phyloP scores from a whole-genome alignment of 2,888 invertebrate species.

The Amiota minor region DNA sequence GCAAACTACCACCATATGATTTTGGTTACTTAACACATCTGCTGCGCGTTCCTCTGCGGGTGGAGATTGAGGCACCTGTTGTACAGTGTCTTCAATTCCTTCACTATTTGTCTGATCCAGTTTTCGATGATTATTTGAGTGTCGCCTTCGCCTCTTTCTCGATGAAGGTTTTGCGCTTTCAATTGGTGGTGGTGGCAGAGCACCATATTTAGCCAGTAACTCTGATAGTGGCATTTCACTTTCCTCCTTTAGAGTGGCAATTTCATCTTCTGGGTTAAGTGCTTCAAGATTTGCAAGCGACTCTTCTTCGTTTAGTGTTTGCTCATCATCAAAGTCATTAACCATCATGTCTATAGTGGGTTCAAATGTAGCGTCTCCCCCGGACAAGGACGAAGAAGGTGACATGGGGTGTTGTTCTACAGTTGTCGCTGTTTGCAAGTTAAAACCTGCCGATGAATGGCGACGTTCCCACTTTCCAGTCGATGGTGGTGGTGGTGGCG shows the following conservation, averaged over 20 bases:
- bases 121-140: constrained; percentile 49
- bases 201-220: constrained; percentile 91
- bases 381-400: constrained; percentile 65
- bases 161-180: constrained; percentile 30
- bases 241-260: constrained; percentile 90
- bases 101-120: constrained; percentile 33
- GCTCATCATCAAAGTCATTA: constrained; percentile 97
- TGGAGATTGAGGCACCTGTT: not conserved
- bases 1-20: constrained; percentile 11
- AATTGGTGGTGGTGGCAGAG: constrained; percentile 73
- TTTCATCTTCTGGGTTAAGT: constrained; percentile 89
- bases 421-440: constrained; percentile 8
- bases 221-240: constrained; percentile 97
- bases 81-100: constrained; percentile 28
- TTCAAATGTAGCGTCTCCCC: constrained; percentile 81
- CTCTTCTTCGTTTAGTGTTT: constrained; percentile 97
- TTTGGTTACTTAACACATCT: constrained; percentile 38
- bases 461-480: constrained; percentile 50
- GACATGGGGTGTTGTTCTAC: constrained; percentile 54
- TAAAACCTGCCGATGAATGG: constrained; percentile 52
- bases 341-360: constrained; percentile 97
- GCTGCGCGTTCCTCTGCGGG: constrained; percentile 20
- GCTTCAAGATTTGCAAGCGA: constrained; percentile 90
- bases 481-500: not conserved
- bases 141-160: constrained; percentile 45